Evolutionary conservation across 2,888 invertebrate genomes (phyloP), one percentile per base, ranked within the genome.

Genomic region (Nemotelus pantherinus): DNA sequence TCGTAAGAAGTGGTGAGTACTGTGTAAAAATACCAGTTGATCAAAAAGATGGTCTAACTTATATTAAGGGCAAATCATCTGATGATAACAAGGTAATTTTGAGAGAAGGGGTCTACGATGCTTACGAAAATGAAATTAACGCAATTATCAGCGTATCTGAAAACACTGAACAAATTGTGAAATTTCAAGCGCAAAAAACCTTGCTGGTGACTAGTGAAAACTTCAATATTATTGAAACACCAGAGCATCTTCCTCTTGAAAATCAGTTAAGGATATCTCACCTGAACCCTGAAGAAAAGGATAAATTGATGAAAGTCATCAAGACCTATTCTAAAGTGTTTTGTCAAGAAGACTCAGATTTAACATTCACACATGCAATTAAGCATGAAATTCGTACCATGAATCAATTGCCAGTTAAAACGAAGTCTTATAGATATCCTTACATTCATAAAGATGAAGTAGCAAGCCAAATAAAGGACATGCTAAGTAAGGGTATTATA

Each of bases 401-500:
- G 3, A 44, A 70, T 70, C 41, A 70, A n/a, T 9, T 10, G n/a
- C 70, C 70, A 7, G 48, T 70, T 50, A n/a, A 70, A 4, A n/a
- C 44, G 43, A 65, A 65, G n/a, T 41, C 65, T 41, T 65, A 65
- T 43, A 4, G 65, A 5, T 65, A 65, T n/a, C 65, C 65, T 39
- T 65, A 65, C 43, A 43, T 65, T 76, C 80, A 41, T 78, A 68
- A 39, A 78, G 48, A 41, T 3, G 74, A 74, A 44, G 60, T 74
- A 6, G 6, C 44, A 45, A 9, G n/a, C 7, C 74, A 74, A 58
- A 58, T 74, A 43, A 43, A 71, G 9, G 77, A 81, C 68, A 80
- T 81, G 74, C 72, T 82, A 2, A 80, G n/a, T 63, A 82, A 68
- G 76, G 74, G n/a, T 5, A 81, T 82, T 5, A 81, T 81, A 5